Base-by-base conservation (phyloP, 64 coral and sea anemone genomes). In the Montipora foliosa region DNA sequence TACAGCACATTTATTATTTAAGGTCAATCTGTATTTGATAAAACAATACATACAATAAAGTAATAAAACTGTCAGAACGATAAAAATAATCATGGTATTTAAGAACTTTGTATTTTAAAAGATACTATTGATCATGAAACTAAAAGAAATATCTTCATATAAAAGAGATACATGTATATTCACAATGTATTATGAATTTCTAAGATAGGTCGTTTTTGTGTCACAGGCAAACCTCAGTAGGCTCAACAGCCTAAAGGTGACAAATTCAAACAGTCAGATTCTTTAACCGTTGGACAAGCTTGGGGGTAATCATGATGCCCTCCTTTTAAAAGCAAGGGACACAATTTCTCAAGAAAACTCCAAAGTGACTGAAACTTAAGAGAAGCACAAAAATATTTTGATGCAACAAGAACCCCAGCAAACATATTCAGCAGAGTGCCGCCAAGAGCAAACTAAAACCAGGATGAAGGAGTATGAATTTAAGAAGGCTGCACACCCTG, bases 161-260 rank as follows among this genome's bases (percentile, higher is more conserved):
- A 37, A 37, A 37, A 37, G 29, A 37, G 29, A 37, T 37, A 37
- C 29, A 37, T 37, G 29, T 37, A 37, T 37, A 37, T 37, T 37
- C 29, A 37, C 29, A 37, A 37, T 37, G 29, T 37, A 37, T 37
- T 37, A 37, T 37, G 29, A 37, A 37, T 37, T 57, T 57, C 53
- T 5, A 57, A 76, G 75, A 16, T 44, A 8, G 19, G 71, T 8
- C 19, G 4, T 37, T 14, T 69, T 69, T 69, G 14, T 6, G 11
- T 9, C 29, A 4, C 4, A 91, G 79, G 79, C 78, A 72, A 91
- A 17, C 72, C 62, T 91, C 1, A n/a, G 48, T 51, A 82, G 79
- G 48, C 70, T 91, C 55, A 91, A 83, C 89, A 91, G 64, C 24
- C 48, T 91, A n/a, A 91, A 82, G 44, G 8, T 91, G 77, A 74